Evolutionary conservation across 2,888 invertebrate genomes (phyloP).

Genomic region (Drosophila eohydei): DNA sequence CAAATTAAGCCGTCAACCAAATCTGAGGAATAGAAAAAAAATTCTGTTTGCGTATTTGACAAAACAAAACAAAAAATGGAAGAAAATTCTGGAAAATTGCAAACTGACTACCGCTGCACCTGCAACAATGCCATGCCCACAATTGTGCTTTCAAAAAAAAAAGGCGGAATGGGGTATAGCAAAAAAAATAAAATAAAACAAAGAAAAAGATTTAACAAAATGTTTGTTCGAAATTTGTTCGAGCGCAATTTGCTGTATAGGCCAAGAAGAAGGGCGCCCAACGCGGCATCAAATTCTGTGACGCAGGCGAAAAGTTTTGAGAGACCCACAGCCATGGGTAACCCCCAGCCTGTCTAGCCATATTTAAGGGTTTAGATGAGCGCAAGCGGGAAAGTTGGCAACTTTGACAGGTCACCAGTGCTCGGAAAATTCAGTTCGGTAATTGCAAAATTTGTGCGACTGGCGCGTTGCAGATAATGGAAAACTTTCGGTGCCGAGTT

Average conservation of each 20-base stretch:
- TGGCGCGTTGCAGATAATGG: constrained; percentile 73
- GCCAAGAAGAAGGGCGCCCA: constrained; percentile 11
- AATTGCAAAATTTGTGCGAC: constrained; percentile 77
- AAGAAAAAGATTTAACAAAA: constrained; percentile 53
- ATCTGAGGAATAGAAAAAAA: constrained; percentile 40
- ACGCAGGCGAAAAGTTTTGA: constrained; percentile 42
- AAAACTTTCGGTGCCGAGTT: constrained; percentile 67
- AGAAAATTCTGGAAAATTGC: constrained; percentile 26
- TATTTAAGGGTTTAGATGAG: constrained; percentile 61
- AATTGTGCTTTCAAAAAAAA: constrained; percentile 11
- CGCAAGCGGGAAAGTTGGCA: constrained; percentile 47
- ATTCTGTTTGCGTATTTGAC: constrained; percentile 24
- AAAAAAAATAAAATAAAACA: not conserved
- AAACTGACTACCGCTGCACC: constrained; percentile 54
- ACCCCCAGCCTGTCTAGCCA: constrained; percentile 47
- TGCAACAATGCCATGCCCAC: constrained; percentile 64
- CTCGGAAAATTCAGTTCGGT: constrained; percentile 53
- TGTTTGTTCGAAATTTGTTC: constrained; percentile 74
- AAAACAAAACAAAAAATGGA: constrained; percentile 16
- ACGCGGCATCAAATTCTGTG: constrained; percentile 37
- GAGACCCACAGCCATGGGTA: not conserved
- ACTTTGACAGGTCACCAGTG: constrained; percentile 55
- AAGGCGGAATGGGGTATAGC: not conserved
- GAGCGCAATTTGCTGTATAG: constrained; percentile 47
- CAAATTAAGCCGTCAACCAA: constrained; percentile 73